Evolutionary conservation across 2,888 invertebrate genomes (phyloP), one percentile per base, ranked within the genome.

Genomic region (Trichacis sp.): DNA sequence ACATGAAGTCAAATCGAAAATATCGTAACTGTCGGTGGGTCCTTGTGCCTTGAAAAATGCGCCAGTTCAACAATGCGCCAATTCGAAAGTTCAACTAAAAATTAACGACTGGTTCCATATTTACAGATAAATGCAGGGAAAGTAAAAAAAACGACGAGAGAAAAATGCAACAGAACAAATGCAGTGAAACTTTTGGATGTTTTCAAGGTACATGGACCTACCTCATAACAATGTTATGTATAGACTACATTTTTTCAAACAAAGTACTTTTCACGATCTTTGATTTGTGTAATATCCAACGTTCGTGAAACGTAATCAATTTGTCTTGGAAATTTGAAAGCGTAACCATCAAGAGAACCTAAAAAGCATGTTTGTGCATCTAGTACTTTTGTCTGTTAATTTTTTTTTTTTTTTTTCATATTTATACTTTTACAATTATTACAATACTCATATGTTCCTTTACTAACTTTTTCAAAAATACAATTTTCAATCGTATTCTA

Each of bases 81-180:
- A 33, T 33, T 33, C n/a, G n/a, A 33, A n/a, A 9, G 11, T 33
- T 33, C n/a, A 6, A 33, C n/a, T 33, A 33, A 33, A 20, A 40
- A 45, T 54, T 50, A n/a, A n/a, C n/a, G n/a, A n/a, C n/a, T n/a
- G n/a, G n/a, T 47, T 51, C 48, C 54, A 47, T 68, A 68, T 65
- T 33, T 68, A 68, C 64, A 68, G 62, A 50, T 61, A 24, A 48
- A 47, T 18, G 55, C 40, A 53, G 54, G 38, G 1, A 43, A 56
- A 54, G 50, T 40, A 36, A 17, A 51, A 64, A 46, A n/a, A 38
- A 53, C 8, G 24, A 48, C 50, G 9, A 14, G 18, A 19, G 29
- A 48, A 45, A 47, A 52, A 33, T 29, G 33, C 36, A 38, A 50
- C 14, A 50, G 46, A 19, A 18, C 40, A 66, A 66, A 69, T 69